phyloP scores from a whole-genome alignment of 2,888 invertebrate species.

The Drosophila mayaguana region DNA sequence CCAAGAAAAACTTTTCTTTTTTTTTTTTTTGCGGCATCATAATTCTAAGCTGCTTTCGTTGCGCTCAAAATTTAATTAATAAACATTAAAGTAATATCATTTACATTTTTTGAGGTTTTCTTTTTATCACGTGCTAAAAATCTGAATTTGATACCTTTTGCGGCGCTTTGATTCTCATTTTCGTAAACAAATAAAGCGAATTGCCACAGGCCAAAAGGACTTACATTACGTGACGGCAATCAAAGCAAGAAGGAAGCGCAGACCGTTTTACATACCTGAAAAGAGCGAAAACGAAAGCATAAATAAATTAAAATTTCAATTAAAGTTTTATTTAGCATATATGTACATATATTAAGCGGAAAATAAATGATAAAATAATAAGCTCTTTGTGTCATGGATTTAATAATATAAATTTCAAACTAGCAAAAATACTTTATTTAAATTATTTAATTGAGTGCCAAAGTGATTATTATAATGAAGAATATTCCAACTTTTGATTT shows the following conservation, averaged over 20 bases:
- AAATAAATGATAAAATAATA: not conserved
- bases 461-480: too few relatives aligned
- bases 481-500: too few relatives aligned
- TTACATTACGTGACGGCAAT: constrained; percentile 51
- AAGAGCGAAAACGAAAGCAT: constrained; percentile 24
- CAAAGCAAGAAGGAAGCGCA: constrained; percentile 42
- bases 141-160: constrained; percentile 55
- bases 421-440: not conserved
- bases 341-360: not conserved
- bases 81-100: constrained; percentile 51
- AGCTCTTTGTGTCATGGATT: not conserved
- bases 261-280: constrained; percentile 62
- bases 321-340: not conserved
- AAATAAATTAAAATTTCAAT: not conserved
- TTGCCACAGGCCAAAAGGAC: constrained; percentile 50
- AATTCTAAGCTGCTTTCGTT: constrained; percentile 71
- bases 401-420: not conserved
- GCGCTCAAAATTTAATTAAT: constrained; percentile 69
- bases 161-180: constrained; percentile 41
- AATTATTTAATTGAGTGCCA: too few relatives aligned
- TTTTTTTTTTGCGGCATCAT: constrained; percentile 37
- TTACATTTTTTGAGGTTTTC: constrained; percentile 40
- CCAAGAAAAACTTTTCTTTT: constrained; percentile 36
- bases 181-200: constrained; percentile 37
- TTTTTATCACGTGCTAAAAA: constrained; percentile 51